These are phyloP conservation scores for Chaetorhynchus papuensis DNA, from an alignment of 2,113 vertebrate species.

Conservation along the genomic window DNA sequence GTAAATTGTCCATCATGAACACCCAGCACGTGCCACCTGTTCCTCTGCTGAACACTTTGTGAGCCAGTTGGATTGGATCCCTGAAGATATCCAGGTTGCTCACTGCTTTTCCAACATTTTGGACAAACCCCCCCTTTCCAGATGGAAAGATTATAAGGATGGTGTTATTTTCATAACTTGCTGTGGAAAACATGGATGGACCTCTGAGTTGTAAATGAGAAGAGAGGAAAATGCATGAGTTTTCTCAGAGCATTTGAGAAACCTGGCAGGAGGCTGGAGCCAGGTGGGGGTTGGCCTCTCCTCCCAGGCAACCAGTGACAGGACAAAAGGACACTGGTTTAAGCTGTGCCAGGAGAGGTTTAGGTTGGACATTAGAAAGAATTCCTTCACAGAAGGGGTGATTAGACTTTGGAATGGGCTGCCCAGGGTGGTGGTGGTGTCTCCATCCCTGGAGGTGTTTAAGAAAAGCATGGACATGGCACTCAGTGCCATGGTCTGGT, in stretches of 20 bases:
- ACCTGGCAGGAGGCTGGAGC: not conserved
- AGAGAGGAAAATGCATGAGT: not conserved
- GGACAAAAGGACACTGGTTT: not conserved
- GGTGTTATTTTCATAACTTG: not conserved
- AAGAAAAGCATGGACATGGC: accelerated
- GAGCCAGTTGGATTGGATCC: not conserved
- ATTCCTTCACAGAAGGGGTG: not conserved
- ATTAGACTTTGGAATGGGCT: not conserved
- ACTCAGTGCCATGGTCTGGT: too few species aligned
- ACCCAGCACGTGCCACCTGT: accelerated
- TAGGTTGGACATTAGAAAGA: not conserved
- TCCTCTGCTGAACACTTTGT: not conserved
- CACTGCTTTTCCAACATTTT: not conserved
- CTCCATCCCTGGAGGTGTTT: not conserved
- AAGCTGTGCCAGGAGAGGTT: not conserved
- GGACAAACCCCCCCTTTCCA: not conserved
- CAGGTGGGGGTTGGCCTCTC: not conserved
- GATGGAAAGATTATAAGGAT: not conserved
- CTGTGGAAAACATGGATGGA: not conserved
- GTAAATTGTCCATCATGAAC: not conserved
- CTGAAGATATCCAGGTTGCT: not conserved
- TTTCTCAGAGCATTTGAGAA: not conserved
- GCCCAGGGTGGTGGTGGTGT: not conserved
- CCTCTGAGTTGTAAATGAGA: not conserved
- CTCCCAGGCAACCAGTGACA: not conserved